phyloP scores from a whole-genome alignment of 2,113 vertebrate species.

The Chiloscyllium plagiosum region DNA sequence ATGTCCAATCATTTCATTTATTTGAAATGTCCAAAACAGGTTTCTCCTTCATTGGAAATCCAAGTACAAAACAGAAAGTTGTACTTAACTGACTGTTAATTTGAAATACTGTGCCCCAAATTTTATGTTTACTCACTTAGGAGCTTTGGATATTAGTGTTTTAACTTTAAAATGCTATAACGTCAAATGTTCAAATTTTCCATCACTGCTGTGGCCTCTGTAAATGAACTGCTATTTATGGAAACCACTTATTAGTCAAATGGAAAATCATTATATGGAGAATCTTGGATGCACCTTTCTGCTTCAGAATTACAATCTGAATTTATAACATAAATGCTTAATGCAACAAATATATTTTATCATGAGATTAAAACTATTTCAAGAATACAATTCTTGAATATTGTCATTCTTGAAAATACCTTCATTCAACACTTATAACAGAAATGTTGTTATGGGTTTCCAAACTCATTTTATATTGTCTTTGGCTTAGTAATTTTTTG shows the following conservation, averaged over 20 bases:
- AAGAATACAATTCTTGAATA: background rate
- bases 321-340: background rate
- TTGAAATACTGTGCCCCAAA: slow-evolving; percentile 3
- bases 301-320: background rate
- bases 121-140: background rate
- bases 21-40: background rate
- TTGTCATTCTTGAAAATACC: background rate
- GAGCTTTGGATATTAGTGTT: slow-evolving; percentile 15
- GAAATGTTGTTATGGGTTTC: background rate
- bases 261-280: background rate
- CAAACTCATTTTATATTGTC: background rate
- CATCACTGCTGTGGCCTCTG: background rate
- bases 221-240: background rate
- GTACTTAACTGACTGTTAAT: background rate
- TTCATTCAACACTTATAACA: background rate
- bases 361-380: background rate
- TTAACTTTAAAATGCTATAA: slow-evolving; percentile 18
- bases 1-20: background rate
- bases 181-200: background rate
- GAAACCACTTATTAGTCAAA: background rate
- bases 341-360: background rate
- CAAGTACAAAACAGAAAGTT: background rate
- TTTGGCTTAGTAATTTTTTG: background rate
- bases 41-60: background rate
- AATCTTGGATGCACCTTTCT: background rate